Evolutionary conservation across 2,113 vertebrate genomes (phyloP), one percentile per base, ranked within the genome.

Genomic region (Clupea harengus): DNA sequence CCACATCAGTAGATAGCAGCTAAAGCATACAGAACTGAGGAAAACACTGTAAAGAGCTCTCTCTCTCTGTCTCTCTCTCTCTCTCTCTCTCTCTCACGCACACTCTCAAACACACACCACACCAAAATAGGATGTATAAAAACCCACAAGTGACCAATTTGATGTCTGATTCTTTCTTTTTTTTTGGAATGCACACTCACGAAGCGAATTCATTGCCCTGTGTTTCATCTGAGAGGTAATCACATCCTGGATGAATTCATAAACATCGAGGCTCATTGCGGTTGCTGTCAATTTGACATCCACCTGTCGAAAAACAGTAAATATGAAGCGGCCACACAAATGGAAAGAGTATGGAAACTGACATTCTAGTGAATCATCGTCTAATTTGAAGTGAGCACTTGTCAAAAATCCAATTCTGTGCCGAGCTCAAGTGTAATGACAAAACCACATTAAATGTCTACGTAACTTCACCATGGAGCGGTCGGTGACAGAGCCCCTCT

Each of bases 341-440:
- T 64, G 45, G 89, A 22, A 87, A 87, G 88, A 90, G 1, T 87
- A 90, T 90, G 78, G 44, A 89, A 82, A 86, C 85, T 89, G 90
- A 88, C 90, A 88, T 86, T 80, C 89, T 88, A 87, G 80, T 81
- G 87, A 90, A 90, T 87, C 75, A 91, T 89, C 85, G 88, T 86
- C 84, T 91, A 90, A 93, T 91, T 83, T 87, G 89, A 90, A 91
- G 90, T 88, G 90, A 93, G 85, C 87, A 89, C 84, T 90, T 90
- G 92, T 93, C 92, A 92, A 87, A 89, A 91, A 92, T 87, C 84
- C 87, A 91, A 90, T 92, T 82, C 80, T 87, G 67, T 20, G 52
- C 15, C 52, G 0, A 0, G 64, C 7, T 67, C n/a, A 10, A 67
- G 90, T 90, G 87, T 9, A 92, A 91, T 87, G 88, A 81, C 86